Conservation (phyloP, 2,797 vertebrate genomes). For the Melanotaenia pygmaea region DNA sequence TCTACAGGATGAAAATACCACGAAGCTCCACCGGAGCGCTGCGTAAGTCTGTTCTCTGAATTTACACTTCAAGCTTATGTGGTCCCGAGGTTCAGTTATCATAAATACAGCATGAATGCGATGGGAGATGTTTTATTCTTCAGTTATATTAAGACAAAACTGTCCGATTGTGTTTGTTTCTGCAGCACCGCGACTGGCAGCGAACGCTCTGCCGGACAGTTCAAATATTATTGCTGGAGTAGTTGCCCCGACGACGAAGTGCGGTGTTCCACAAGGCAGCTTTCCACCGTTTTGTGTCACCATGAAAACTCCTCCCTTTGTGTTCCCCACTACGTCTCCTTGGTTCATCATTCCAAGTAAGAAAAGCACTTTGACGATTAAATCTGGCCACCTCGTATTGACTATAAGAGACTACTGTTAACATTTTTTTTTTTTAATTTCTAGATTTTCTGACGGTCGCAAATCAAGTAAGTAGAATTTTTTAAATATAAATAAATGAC, state of each 20-base stretch:
- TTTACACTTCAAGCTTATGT: not conserved
- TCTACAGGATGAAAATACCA: constrained; percentile 38
- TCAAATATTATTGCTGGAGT: not conserved
- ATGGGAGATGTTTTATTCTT: not conserved
- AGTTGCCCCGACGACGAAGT: fast-evolving
- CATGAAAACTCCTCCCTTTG: constrained; percentile 31
- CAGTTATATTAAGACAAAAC: too few relatives aligned
- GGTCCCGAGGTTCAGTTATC: not conserved
- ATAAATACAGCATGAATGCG: not conserved
- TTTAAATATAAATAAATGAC: too few relatives aligned
- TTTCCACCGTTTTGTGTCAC: constrained; percentile 41
- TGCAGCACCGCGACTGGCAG: constrained; percentile 26
- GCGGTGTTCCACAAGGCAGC: constrained; percentile 6
- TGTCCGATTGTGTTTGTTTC: not conserved
- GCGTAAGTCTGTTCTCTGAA: constrained; percentile 28
- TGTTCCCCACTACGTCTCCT: constrained; percentile 48
- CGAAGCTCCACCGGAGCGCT: fast-evolving
- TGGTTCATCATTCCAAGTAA: constrained; percentile 69
- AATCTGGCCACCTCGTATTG: too few relatives aligned
- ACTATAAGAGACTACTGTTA: too few relatives aligned
- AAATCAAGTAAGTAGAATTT: constrained; percentile 27
- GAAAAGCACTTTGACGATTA: fast-evolving
- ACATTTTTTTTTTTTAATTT: not conserved
- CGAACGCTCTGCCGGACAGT: constrained; percentile 8
- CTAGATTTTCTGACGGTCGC: constrained; percentile 44